Evolutionary conservation across 2,797 vertebrate genomes (phyloP).

Genomic region (Anguilla megastoma): DNA sequence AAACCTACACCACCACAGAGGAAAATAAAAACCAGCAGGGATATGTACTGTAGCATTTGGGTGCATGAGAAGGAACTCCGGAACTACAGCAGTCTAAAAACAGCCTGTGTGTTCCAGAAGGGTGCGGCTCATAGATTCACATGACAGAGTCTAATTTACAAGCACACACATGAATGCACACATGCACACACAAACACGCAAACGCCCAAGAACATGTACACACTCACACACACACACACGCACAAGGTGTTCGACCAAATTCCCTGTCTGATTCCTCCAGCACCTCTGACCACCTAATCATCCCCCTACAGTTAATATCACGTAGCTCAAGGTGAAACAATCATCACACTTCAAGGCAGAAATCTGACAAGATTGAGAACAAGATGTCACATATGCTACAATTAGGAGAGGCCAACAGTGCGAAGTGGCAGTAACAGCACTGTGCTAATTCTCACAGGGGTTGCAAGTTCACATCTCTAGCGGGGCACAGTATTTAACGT

Average conservation of each 20-base stretch:
- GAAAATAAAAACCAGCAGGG: neutral
- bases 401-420: neutral
- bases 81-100: slow-evolving; percentile 12
- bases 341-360: neutral
- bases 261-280: neutral
- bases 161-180: neutral
- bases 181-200: neutral
- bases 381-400: neutral
- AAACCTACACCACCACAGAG: neutral
- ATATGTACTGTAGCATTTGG: slow-evolving; percentile 1
- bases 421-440: neutral
- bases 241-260: neutral
- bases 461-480: neutral
- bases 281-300: neutral
- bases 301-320: neutral
- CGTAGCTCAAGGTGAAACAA: neutral
- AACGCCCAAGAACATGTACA: neutral
- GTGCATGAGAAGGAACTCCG: neutral
- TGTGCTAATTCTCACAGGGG: neutral
- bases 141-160: neutral
- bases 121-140: neutral
- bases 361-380: neutral
- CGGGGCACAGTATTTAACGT: neutral
- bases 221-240: neutral
- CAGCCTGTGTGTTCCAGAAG: neutral